These are phyloP conservation scores for Melanostigma gelatinosum DNA, from an alignment of 2,113 vertebrate genomes.

Conservation along the genomic window DNA sequence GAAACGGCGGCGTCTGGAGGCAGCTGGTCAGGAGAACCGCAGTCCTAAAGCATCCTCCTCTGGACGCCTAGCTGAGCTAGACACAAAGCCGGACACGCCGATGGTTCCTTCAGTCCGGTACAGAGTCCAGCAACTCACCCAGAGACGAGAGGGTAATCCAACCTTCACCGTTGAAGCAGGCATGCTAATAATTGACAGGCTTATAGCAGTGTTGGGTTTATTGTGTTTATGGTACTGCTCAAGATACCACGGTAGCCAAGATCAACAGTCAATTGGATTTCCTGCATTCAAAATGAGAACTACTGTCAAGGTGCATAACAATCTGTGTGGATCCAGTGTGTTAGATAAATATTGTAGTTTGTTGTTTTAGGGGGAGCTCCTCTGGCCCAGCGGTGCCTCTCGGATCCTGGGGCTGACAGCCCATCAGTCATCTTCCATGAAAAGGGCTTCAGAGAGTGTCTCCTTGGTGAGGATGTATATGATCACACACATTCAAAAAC, in stretches of 20 bases:
- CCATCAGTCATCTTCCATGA: conserved; percentile 14
- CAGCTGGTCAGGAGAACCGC: conserved; percentile 70
- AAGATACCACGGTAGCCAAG: too few relatives aligned
- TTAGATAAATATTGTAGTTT: neutral
- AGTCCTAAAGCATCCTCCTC: conserved; percentile 48
- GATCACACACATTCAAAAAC: neutral
- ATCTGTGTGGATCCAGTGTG: too few relatives aligned
- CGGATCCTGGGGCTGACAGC: conserved; percentile 69
- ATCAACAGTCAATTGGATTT: too few relatives aligned
- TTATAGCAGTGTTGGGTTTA: too few relatives aligned
- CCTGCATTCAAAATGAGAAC: too few relatives aligned
- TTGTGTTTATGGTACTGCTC: too few relatives aligned
- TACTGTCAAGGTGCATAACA: too few relatives aligned
- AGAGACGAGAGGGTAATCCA: conserved; percentile 71
- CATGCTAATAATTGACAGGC: too few relatives aligned
- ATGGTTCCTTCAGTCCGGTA: conserved; percentile 73
- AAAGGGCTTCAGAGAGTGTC: conserved; percentile 31
- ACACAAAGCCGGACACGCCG: conserved; percentile 78
- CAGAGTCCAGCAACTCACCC: conserved; percentile 73
- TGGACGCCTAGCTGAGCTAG: conserved; percentile 46
- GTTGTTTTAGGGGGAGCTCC: conserved; percentile 51
- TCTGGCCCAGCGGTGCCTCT: conserved; percentile 68
- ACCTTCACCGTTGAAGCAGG: neutral
- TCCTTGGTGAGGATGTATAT: conserved; percentile 65
- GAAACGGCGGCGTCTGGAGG: conserved; percentile 76